Percentiles rank a stretch among this genome's conserved stretches.
These are phyloP conservation scores for Lordiphosa mommai DNA, from an alignment of 1,140 invertebrate genomes.

Conservation along the genomic window DNA sequence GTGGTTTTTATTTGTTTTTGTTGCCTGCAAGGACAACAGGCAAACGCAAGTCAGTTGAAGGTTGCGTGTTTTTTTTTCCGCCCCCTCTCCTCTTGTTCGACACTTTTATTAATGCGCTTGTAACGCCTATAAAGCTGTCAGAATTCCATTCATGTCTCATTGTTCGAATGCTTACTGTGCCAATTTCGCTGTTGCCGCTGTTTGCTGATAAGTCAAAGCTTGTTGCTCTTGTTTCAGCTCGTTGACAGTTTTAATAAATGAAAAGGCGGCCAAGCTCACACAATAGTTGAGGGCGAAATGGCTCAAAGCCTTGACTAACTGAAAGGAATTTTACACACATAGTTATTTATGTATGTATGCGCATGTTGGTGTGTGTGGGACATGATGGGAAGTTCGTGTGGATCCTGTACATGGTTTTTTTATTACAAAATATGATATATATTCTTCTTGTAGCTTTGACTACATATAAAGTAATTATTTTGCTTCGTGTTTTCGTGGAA, in stretches of 20 bases:
- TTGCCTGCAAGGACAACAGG: conserved; percentile 46
- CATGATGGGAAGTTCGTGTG: too few relatives aligned
- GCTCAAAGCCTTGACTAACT: too few relatives aligned
- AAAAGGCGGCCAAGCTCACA: conserved; percentile 13
- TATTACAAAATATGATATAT: too few relatives aligned
- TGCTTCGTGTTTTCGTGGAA: too few relatives aligned
- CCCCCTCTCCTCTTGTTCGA: too few relatives aligned
- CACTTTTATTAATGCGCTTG: conserved; percentile 74
- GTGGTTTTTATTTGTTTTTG: conserved; percentile 51
- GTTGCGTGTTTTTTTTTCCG: conserved; percentile 46
- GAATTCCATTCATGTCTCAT: conserved; percentile 59
- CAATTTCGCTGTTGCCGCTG: conserved; percentile 1
- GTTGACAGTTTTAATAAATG: conserved; percentile 63
- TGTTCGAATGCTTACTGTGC: conserved; percentile 3
- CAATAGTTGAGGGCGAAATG: too few relatives aligned
- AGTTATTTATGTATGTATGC: too few relatives aligned
- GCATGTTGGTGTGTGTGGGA: too few relatives aligned
- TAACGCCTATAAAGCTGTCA: conserved; percentile 62
- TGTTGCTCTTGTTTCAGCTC: conserved; percentile 19
- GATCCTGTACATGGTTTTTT: too few relatives aligned
- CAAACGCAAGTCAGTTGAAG: conserved; percentile 27
- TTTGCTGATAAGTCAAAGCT: conserved; percentile 27
- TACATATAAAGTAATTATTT: too few relatives aligned
- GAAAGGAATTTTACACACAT: too few relatives aligned
- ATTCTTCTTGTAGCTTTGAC: too few relatives aligned